phyloP scores from a whole-genome alignment of 2,888 invertebrate species.

The Pachliopta kotzebuea region DNA sequence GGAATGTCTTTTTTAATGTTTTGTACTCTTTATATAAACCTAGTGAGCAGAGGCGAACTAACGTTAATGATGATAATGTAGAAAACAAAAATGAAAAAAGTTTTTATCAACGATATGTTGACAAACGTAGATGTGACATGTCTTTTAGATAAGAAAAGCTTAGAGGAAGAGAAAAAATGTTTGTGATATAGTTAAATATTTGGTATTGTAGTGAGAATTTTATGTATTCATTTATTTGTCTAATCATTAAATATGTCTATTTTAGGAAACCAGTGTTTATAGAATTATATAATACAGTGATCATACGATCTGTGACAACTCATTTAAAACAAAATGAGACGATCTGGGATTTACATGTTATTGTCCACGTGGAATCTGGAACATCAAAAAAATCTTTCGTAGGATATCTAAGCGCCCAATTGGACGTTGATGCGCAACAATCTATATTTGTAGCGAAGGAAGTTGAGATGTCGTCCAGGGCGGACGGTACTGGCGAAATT shows the following conservation, averaged over 20 bases:
- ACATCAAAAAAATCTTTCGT: constrained; percentile 39
- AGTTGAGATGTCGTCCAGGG: constrained; percentile 41
- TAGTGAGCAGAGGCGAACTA: no score
- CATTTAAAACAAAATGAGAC: constrained; percentile 46
- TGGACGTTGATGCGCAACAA: constrained; percentile 56
- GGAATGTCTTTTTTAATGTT: no score
- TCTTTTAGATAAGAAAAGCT: no score
- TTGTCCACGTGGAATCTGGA: constrained; percentile 55
- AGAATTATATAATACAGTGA: constrained; percentile 82
- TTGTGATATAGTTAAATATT: not conserved
- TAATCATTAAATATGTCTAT: constrained; percentile 30
- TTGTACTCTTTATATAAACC: no score
- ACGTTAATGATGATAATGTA: no score
- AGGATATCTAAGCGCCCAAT: constrained; percentile 51
- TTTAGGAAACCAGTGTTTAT: constrained; percentile 84
- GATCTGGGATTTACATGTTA: constrained; percentile 54
- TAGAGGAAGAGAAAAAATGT: no score
- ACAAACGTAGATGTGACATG: no score
- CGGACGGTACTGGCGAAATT: constrained; percentile 53
- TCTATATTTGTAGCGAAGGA: constrained; percentile 46
- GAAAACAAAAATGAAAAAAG: no score
- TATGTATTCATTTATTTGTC: not conserved
- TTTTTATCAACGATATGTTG: no score
- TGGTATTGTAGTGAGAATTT: not conserved
- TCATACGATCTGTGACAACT: constrained; percentile 83